phyloP scores from a whole-genome alignment of 2,113 vertebrate species.

The Corythoichthys haematopterus region DNA sequence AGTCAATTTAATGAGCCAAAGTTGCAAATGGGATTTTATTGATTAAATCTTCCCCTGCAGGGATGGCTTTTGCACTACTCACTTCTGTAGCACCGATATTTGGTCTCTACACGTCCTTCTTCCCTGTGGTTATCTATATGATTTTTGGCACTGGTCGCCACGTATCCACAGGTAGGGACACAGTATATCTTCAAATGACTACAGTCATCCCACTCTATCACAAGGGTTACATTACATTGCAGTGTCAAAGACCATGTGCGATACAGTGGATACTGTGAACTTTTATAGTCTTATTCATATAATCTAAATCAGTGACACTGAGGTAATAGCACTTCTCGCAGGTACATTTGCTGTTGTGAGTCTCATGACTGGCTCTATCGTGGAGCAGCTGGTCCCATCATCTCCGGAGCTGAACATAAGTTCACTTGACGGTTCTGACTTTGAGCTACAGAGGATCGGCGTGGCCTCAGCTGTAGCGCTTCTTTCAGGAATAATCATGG shows the following conservation, averaged over 20 bases:
- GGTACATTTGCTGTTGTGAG: conserved; percentile 90
- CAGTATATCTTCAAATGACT: not conserved
- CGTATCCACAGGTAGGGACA: conserved; percentile 81
- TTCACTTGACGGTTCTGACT: conserved; percentile 61
- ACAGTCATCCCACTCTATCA: not conserved
- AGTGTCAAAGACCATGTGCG: no score
- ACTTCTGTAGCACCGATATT: conserved; percentile 89
- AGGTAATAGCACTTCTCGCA: conserved; percentile 34
- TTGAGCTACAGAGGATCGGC: conserved; percentile 79
- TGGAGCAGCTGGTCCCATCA: conserved; percentile 80
- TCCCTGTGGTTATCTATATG: conserved; percentile 85
- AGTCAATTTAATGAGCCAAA: not conserved
- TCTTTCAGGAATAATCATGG: conserved; percentile 83
- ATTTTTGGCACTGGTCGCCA: conserved; percentile 86
- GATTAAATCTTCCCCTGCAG: conserved; percentile 49
- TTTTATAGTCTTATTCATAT: not conserved
- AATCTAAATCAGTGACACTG: conserved; percentile 5
- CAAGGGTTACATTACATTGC: no score
- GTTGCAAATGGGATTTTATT: not conserved
- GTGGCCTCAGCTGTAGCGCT: conserved; percentile 82
- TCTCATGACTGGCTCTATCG: conserved; percentile 85
- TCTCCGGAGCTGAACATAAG: conserved; percentile 72
- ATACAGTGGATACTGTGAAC: no score
- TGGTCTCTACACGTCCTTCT: conserved; percentile 90
- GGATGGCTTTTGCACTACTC: conserved; percentile 89